Evolutionary conservation across 2,113 vertebrate genomes (phyloP).

Genomic region (Halichoerus grypus): DNA sequence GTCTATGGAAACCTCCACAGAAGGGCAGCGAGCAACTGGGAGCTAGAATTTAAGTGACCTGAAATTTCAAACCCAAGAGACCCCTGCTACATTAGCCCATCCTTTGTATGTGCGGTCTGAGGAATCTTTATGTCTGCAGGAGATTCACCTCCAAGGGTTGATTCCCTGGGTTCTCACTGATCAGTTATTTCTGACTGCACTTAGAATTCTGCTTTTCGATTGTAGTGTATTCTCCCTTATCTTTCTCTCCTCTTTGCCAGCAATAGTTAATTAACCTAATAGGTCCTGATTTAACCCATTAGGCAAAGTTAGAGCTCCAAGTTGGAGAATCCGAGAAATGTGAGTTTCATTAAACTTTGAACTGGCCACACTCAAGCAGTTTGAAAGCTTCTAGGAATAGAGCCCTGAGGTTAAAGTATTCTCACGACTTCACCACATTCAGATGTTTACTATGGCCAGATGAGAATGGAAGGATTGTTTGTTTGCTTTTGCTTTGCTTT

Average conservation of each 20-base stretch:
- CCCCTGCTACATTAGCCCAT: not conserved
- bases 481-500: not conserved
- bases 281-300: not conserved
- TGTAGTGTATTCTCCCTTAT: not conserved
- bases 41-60: not conserved
- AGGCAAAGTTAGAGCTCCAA: conserved; percentile 11
- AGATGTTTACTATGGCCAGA: not conserved
- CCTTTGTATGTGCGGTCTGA: not conserved
- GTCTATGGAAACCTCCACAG: not conserved
- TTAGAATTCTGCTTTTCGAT: not conserved
- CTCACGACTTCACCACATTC: not conserved
- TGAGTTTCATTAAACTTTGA: conserved; percentile 46
- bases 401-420: not conserved
- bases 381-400: not conserved
- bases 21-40: not conserved
- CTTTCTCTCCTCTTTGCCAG: not conserved
- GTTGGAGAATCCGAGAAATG: not conserved
- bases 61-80: not conserved
- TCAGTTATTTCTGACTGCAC: not conserved
- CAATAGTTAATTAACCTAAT: not conserved
- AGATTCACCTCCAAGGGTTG: not conserved
- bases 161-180: not conserved
- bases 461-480: not conserved
- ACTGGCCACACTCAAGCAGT: not conserved
- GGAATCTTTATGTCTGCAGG: not conserved